Conservation (phyloP, 2,113 vertebrate genomes). For the Ceyx melanurus region DNA sequence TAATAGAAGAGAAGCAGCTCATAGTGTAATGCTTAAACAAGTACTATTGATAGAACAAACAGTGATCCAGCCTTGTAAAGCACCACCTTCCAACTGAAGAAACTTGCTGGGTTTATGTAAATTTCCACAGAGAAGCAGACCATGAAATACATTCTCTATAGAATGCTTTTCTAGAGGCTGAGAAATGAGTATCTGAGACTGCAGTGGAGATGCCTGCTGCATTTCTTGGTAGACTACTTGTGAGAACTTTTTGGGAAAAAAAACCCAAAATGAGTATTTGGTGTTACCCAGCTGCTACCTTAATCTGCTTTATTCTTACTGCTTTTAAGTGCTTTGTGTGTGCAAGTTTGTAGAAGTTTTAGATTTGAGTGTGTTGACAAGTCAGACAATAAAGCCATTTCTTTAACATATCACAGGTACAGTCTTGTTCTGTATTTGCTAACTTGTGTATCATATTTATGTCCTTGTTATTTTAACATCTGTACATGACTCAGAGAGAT, state of each 20-base stretch:
- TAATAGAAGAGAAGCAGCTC: not conserved
- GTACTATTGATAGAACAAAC: not conserved
- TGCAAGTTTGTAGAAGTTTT: not conserved
- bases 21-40: not conserved
- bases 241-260: not conserved
- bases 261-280: not conserved
- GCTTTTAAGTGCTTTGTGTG: not conserved
- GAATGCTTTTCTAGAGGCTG: not conserved
- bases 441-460: constrained; percentile 14
- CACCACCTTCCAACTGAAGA: not conserved
- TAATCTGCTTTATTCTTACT: not conserved
- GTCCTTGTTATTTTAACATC: constrained; percentile 40
- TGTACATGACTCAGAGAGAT: not conserved
- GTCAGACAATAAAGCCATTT: not conserved
- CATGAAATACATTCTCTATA: not conserved
- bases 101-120: not conserved
- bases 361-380: not conserved
- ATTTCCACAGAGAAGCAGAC: not conserved
- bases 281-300: not conserved
- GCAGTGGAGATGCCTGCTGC: not conserved
- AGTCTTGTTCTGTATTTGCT: not conserved
- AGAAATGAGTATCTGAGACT: not conserved
- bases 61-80: not conserved
- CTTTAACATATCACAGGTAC: not conserved
- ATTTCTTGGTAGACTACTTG: not conserved